phyloP scores from a whole-genome alignment of 1,140 invertebrate genomes.

The Ceratoteleas bidentatus region DNA sequence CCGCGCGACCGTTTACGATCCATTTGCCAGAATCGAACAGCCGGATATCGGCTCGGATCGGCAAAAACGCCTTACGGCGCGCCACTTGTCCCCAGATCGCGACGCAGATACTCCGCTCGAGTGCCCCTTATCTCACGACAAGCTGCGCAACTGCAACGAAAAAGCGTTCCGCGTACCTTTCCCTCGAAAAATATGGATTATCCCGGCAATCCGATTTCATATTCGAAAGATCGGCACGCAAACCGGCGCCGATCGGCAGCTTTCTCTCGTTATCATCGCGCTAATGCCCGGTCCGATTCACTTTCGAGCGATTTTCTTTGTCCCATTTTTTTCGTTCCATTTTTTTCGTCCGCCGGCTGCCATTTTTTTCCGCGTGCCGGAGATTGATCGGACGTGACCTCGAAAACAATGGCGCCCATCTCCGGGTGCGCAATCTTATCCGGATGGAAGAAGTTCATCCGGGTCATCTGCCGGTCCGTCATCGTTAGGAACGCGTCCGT shows the following conservation, averaged over 20 bases:
- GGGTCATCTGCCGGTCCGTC: conserved; percentile 52
- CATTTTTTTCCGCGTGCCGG: too few species aligned
- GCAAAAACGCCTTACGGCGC: background rate
- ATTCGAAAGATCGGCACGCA: background rate
- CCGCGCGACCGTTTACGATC: too few species aligned
- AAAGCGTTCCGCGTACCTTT: background rate
- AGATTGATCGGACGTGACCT: conserved; percentile 23
- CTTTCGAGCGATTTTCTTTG: conserved; percentile 12
- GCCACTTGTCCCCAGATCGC: background rate
- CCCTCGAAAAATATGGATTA: conserved; percentile 28
- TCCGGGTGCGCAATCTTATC: conserved; percentile 24
- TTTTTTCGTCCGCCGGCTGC: too few species aligned
- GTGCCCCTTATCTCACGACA: background rate
- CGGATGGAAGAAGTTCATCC: conserved; percentile 31
- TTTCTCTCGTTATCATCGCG: conserved; percentile 52
- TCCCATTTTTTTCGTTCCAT: conserved; percentile 18
- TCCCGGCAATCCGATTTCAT: conserved; percentile 11
- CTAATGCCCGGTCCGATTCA: conserved; percentile 34
- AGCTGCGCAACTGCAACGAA: background rate
- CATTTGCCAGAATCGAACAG: background rate
- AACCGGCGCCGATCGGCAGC: conserved; percentile 23
- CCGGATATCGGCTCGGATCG: background rate
- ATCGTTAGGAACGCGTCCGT: conserved; percentile 42
- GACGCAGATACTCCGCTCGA: background rate
- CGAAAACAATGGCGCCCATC: conserved; percentile 32